Evolutionary conservation across 2,888 invertebrate genomes (phyloP), one percentile per base, ranked within the genome.

Genomic region (Seira sanloemensis): DNA sequence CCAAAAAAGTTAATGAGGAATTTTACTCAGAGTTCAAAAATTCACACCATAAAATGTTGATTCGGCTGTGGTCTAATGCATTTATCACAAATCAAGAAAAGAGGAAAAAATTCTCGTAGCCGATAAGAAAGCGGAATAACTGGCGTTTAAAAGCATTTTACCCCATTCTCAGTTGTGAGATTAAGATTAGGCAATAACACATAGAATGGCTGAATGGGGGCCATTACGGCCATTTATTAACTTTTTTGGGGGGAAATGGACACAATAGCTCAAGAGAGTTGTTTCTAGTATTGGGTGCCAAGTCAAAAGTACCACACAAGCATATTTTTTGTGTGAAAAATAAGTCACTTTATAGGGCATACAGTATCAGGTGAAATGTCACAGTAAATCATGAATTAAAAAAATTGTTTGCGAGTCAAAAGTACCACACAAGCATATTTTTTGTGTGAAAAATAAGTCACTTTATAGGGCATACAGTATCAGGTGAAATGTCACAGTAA

Each of bases 401-500:
- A 37, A 37, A 7, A 37, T 37, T 37, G 12, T 12, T 37, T n/a
- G n/a, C 37, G 12, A 37, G 37, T 7, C 4, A 37, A 37, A 37
- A 37, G 37, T n/a, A n/a, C n/a, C n/a, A n/a, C n/a, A n/a, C n/a
- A n/a, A n/a, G n/a, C n/a, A n/a, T n/a, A n/a, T n/a, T 7, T 37
- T 37, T 37, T 7, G 37, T n/a, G n/a, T 37, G 37, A 37, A 37
- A 12, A 37, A 37, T 12, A 37, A 37, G 37, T 37, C 37, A 37
- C n/a, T n/a, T n/a, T 37, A 37, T 37, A 37, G 12, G 12, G 37
- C 37, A 37, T 4, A 7, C 4, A 37, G 12, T 37, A 12, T 7
- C 80, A 80, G 80, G 80, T 74, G 74, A 80, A 80, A 80, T 80
- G 79, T 79, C 80, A 37, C 26, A 16, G 68, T 74, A 80, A 80